Evolutionary conservation across 2,888 invertebrate species (phyloP), one percentile per base, ranked within the genome.

Genomic region (Drosophila mimica): DNA sequence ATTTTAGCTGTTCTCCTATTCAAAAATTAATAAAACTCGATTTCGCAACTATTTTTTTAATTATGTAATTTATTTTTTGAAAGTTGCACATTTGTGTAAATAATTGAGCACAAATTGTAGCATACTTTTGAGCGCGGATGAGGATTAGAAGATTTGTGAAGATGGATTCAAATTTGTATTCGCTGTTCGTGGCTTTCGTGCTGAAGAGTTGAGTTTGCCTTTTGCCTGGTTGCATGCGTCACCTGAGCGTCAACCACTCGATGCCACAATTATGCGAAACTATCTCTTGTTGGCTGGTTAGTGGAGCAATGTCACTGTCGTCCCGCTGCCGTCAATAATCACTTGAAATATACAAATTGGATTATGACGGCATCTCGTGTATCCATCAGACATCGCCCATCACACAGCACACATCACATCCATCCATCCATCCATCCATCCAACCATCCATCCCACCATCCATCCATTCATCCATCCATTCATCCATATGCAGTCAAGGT

Each of bases 221-320:
- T 49, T 34, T n/a, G 17, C 9, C 46, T 25, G 43, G 15, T 33
- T 38, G 38, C n/a, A 25, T 25, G 25, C 25, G 25, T 34, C 20
- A 69, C 62, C 69, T 68, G 70, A 68, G 30, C 11, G 40, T 20
- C 20, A 43, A 11, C 40, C 15, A 43, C 51, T 30, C 6, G 52
- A 34, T 52, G 51, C 17, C 71, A 71, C 56, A 70, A 36, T 33
- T 57, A 15, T 31, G 25, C n/a, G 33, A 20, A 61, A 31, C 28
- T 31, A 25, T 25, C 25, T 25, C 25, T 25, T 25, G 25, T 25
- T 13, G 30, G 25, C 40, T 51, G 15, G 15, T n/a, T 52, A 43
- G 20, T 51, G 38, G 72, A 53, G 62, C 77, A 81, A 81, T 77
- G 77, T 77, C 82, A 77, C 53, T 77, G 77, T 57, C 74, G 58